A percentile compares a stretch with the other conserved stretches of the same genome.
Conservation (phyloP, 2,797 vertebrate genomes). For the Oophaga sylvatica region DNA sequence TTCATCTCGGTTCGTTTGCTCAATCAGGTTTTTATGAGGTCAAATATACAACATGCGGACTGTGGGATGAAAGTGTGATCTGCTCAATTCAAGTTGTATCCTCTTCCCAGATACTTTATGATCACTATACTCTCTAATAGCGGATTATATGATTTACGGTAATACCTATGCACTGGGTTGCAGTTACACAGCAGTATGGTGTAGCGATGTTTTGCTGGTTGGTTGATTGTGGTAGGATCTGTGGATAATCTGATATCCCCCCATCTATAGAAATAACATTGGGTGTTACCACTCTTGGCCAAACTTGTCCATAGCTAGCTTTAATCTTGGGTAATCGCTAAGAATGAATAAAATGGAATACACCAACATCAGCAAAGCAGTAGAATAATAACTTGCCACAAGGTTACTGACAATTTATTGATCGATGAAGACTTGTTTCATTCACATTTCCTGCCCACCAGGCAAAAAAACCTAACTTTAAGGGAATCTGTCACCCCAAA, state of each 20-base stretch:
- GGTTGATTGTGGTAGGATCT: no score
- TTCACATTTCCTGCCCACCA: neutral
- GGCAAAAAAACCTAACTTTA: neutral
- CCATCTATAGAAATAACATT: neutral
- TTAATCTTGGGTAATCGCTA: neutral
- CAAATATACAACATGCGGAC: neutral
- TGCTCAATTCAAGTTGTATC: neutral
- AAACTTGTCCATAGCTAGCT: neutral
- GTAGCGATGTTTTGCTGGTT: neutral
- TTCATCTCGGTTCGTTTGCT: neutral
- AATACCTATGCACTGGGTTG: neutral
- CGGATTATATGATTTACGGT: neutral
- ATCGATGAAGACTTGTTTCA: neutral
- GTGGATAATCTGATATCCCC: no score
- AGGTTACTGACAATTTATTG: neutral
- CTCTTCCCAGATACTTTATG: neutral
- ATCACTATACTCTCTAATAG: neutral
- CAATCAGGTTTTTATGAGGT: neutral
- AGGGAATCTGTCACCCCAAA: no score
- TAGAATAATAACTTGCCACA: neutral
- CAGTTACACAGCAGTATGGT: no score
- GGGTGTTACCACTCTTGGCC: neutral
- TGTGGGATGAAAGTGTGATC: neutral
- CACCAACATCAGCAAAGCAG: neutral
- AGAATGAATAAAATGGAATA: neutral